Percentiles rank a stretch among this genome's conserved stretches.
These are phyloP conservation scores for Temnothorax unifasciatus DNA, from an alignment of 2,888 invertebrate species.

Conservation along the genomic window DNA sequence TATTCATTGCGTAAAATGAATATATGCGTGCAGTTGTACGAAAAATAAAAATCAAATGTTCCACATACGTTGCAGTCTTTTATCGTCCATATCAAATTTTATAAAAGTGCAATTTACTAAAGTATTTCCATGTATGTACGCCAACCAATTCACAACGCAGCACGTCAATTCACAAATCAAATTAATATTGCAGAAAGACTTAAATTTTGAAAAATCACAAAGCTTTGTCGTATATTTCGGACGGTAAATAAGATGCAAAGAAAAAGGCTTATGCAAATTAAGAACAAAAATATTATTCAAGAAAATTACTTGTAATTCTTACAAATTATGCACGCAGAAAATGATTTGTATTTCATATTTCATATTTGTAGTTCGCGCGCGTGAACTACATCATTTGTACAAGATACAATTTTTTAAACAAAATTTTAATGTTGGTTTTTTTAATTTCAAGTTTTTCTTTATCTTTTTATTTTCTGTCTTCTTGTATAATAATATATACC, in stretches of 20 bases:
- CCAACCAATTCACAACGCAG: no score
- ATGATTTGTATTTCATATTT: neutral
- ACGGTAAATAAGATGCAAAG: neutral
- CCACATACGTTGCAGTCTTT: slow-evolving; percentile 5
- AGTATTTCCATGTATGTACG: neutral
- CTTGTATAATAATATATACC: neutral
- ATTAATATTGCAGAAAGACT: slow-evolving; percentile 7
- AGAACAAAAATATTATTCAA: neutral
- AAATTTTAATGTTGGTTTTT: neutral
- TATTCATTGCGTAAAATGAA: slow-evolving; percentile 38
- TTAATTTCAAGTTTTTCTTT: neutral
- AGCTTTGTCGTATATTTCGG: neutral
- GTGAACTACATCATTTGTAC: neutral
- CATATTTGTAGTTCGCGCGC: neutral
- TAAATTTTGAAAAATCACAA: neutral
- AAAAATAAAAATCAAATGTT: slow-evolving; percentile 47
- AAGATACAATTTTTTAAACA: neutral
- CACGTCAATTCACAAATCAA: neutral
- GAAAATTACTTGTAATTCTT: neutral
- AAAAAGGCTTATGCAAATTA: neutral
- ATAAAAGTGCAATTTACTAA: neutral
- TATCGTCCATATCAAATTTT: slow-evolving; percentile 12
- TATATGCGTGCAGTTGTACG: slow-evolving; percentile 17
- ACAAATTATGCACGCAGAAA: neutral
- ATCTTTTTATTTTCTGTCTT: neutral